These are phyloP conservation scores for Pangasius djambal DNA, from an alignment of 2,797 vertebrate genomes.

Conservation along the genomic window DNA sequence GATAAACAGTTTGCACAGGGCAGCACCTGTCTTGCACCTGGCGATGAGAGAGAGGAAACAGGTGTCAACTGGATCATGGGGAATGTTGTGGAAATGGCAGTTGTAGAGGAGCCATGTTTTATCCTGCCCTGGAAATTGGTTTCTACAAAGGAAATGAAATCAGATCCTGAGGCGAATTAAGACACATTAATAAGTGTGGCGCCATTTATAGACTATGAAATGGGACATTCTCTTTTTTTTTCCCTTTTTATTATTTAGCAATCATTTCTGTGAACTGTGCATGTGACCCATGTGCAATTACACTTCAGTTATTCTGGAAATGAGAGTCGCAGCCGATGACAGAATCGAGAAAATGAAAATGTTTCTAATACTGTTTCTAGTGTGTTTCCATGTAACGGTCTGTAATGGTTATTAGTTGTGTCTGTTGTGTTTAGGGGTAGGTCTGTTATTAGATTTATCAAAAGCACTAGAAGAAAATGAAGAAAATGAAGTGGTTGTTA, in stretches of 20 bases:
- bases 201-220: constrained; percentile 35
- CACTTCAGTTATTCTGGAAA: constrained; percentile 7
- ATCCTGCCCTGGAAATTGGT: constrained; percentile 49
- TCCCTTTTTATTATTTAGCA: constrained; percentile 6
- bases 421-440: neutral
- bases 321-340: neutral
- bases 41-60: constrained; percentile 50
- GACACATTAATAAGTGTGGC: constrained; percentile 37
- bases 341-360: neutral
- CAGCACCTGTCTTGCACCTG: constrained; percentile 34
- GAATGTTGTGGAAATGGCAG: constrained; percentile 35
- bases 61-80: constrained; percentile 47
- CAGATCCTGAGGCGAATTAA: constrained; percentile 47
- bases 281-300: constrained; percentile 36
- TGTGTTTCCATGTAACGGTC: neutral
- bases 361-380: neutral
- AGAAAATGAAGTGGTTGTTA: neutral
- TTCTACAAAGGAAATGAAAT: constrained; percentile 55
- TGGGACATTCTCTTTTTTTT: neutral
- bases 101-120: constrained; percentile 32
- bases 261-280: neutral
- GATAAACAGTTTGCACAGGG: constrained; percentile 49
- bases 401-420: neutral
- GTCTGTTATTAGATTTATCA: too few relatives aligned
- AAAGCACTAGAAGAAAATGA: neutral